phyloP scores from a whole-genome alignment of 2,888 invertebrate genomes.

The Eupsilia transversa region DNA sequence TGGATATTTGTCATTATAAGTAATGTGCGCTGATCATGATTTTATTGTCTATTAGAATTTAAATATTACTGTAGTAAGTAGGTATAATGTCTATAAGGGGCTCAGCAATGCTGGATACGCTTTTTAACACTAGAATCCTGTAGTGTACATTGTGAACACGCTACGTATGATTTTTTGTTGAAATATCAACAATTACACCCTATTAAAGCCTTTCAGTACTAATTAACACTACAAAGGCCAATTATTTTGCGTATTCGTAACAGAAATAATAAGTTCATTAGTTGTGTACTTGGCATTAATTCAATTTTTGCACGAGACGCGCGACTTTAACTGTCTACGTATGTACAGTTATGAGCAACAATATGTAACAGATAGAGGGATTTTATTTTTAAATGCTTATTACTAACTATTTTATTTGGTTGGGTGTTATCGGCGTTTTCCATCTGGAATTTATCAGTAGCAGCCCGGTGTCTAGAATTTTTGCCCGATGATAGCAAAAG shows the following conservation, averaged over 20 bases:
- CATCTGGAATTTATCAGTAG: too few relatives aligned
- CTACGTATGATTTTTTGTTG: conserved; percentile 36
- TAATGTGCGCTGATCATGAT: not conserved
- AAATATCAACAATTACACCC: conserved; percentile 44
- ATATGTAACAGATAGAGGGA: not conserved
- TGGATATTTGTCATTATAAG: conserved; percentile 7
- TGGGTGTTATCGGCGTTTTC: too few relatives aligned
- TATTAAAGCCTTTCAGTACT: conserved; percentile 47
- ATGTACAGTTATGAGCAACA: conserved; percentile 2
- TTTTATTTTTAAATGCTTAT: not conserved
- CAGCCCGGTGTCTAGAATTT: too few relatives aligned
- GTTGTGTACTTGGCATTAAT: conserved; percentile 26
- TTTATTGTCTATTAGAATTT: conserved; percentile 11
- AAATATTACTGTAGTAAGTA: conserved; percentile 28
- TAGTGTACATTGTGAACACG: conserved; percentile 17
- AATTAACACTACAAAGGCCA: conserved; percentile 48
- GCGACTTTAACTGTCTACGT: conserved; percentile 16
- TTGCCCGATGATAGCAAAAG: too few relatives aligned
- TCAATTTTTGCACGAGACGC: conserved; percentile 27
- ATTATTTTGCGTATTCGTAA: conserved; percentile 50
- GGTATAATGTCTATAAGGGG: not conserved
- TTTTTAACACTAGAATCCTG: conserved; percentile 33
- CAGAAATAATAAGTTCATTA: conserved; percentile 56
- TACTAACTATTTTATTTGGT: not conserved
- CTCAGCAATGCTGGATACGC: conserved; percentile 25